Base-by-base conservation (phyloP, 2,113 vertebrate species). In the Electrona antarctica region DNA sequence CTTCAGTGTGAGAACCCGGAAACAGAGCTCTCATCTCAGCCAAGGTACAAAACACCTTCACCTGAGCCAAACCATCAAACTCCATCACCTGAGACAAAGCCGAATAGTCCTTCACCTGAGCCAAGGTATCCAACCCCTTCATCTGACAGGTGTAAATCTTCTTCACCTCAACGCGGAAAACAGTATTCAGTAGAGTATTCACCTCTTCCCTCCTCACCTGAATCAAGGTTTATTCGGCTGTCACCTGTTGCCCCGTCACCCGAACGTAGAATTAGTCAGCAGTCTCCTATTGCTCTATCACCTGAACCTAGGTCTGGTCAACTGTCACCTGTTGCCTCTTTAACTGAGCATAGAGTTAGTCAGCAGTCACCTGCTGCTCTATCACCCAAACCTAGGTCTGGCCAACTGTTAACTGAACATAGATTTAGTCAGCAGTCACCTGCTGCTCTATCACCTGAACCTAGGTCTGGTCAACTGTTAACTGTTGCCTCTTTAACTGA, bases 31-130 rank as follows among this genome's bases (percentile, higher is more conserved):
- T 67, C 15, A 7, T 52, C 77, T 62, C 76, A 67, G 66, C 9
- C 21, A 3, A 78, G 61, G 14, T 70, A 71, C 33, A 68, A 73
- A 70, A 85, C 84, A 55, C 75, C 74, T 62, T 90, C 88, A 55
- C 82, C 87, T 67, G 75, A 76, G 12, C 45, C 41, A 67, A 69
- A 74, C 10, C 11, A 73, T 64, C 61, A 60, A 10, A 72, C 74
- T 57, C 69, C 69, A 61, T 13, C 60, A 61, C 28, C 60, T n/a
- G 60, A 13, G 8, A 4, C 61, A 48, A 21, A n/a, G n/a, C 15
- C 14, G 15, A 7, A 45, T 14, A 47, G 1, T 48, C n/a, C 10
- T 8, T 82, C 77, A 60, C 83, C 85, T 64, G 79, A 87, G n/a
- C 71, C 66, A 63, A 74, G 68, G 61, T 46, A 73, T 78, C 80